phyloP scores from a whole-genome alignment of 2,797 vertebrate genomes.

The Sebastiscus albofasciatus region DNA sequence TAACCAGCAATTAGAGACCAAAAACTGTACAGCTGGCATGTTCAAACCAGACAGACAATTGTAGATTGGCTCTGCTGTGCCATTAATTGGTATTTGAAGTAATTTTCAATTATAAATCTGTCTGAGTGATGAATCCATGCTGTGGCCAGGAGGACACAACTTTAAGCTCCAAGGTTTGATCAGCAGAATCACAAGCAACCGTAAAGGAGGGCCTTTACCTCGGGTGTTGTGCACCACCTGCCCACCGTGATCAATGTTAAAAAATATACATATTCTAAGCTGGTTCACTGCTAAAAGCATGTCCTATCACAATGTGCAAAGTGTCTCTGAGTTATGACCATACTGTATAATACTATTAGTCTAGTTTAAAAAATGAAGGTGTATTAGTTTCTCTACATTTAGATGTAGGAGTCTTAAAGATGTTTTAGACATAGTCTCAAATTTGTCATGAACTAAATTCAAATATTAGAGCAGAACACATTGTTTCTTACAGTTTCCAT shows the following conservation, averaged over 20 bases:
- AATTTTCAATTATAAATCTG: conserved; percentile 54
- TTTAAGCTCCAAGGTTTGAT: conserved; percentile 22
- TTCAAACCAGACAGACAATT: conserved; percentile 50
- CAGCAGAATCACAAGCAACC: conserved; percentile 27
- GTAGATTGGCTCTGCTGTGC: conserved; percentile 49
- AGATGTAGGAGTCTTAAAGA: too few relatives aligned
- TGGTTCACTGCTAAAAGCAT: background rate
- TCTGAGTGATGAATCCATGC: conserved; percentile 50
- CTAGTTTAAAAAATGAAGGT: too few relatives aligned
- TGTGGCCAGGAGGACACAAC: conserved; percentile 28
- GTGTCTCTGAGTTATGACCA: background rate
- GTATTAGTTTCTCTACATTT: too few relatives aligned
- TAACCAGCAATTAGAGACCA: conserved; percentile 71
- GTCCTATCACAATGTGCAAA: background rate
- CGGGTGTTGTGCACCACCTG: background rate
- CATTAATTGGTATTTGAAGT: conserved; percentile 62
- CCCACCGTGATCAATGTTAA: background rate
- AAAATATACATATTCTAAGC: background rate
- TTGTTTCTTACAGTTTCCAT: background rate
- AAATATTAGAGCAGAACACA: background rate
- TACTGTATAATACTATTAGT: too few relatives aligned
- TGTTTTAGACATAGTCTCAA: background rate
- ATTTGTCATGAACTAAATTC: background rate
- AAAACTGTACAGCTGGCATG: conserved; percentile 43
- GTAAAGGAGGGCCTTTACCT: background rate